Base-by-base conservation (phyloP, 1,140 invertebrate genomes). In the Drosophila bocki region DNA sequence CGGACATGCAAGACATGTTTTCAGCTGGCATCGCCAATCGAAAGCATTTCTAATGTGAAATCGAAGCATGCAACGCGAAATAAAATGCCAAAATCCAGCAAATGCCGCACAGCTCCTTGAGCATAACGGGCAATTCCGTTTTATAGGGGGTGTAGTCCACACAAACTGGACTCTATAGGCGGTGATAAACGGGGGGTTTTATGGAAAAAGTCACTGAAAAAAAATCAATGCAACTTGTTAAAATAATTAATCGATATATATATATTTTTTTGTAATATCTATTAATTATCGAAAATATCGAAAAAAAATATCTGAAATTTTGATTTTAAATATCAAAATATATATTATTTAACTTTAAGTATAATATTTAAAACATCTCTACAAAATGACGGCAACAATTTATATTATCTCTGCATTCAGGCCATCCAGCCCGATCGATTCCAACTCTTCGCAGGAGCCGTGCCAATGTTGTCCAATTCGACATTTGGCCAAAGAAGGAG, bases 31-130 rank as follows among this genome's bases (percentile, higher is more conserved):
- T 70, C 64, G 69, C 63, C 83, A 64, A 88, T 83, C 68, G 80
- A 87, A 87, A 87, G 84, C 85, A 90, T 88, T 88, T 88, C 84
- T 88, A 88, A 88, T 88, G 84, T 88, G 85, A 88, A 88, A 88
- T 88, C 85, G 77, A 88, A 87, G 69, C 80, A 80, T 80, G 84
- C 69, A 85, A 78, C 77, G 54, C 35, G 26, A 76, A 76, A 44
- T 63, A 61, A 82, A 83, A 83, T 78, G 76, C 64, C 78, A 82
- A 82, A 87, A 84, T 54, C 17, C 48, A 68, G 54, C 57, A 65
- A 82, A 63, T 75, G 72, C 78, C 78, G 44, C 65, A 71, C n/a
- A 22, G 51, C 78, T 70, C 63, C 62, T 68, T 68, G 56, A 68
- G 60, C 82, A 82, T 62, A 82, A 79, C 83, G 70, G 45, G 63